phyloP scores from a whole-genome alignment of 2,888 invertebrate species.

The Athetis lepigone region DNA sequence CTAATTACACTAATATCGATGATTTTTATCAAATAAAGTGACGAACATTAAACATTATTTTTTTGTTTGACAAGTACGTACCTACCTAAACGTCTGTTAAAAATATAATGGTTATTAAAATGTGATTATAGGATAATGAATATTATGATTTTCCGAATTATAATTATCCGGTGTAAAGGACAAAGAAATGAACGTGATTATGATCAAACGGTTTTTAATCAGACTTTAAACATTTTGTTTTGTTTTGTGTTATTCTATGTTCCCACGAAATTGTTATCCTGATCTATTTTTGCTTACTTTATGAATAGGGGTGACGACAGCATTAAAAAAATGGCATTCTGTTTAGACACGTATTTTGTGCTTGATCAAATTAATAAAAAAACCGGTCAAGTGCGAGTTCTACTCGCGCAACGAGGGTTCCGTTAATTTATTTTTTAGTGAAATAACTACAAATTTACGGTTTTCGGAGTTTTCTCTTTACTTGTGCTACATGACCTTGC shows the following conservation, averaged over 20 bases:
- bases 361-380: too few species aligned
- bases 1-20: background rate
- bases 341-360: too few species aligned
- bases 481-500: too few species aligned
- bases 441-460: too few species aligned
- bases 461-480: too few species aligned
- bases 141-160: background rate
- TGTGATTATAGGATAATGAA: too few species aligned
- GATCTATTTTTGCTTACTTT: background rate
- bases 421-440: too few species aligned
- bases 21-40: background rate
- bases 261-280: background rate
- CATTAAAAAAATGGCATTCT: too few species aligned
- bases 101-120: background rate
- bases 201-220: background rate
- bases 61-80: background rate
- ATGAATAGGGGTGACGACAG: too few species aligned
- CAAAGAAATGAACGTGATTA: background rate
- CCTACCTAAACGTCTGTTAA: background rate
- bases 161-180: slow-evolving; percentile 13
- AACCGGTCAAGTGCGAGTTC: too few species aligned
- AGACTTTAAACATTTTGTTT: background rate
- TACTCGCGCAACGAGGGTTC: too few species aligned
- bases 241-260: background rate
- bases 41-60: slow-evolving; percentile 7